phyloP scores from a whole-genome alignment of 1,140 invertebrate species.

The Caerostris darwini region DNA sequence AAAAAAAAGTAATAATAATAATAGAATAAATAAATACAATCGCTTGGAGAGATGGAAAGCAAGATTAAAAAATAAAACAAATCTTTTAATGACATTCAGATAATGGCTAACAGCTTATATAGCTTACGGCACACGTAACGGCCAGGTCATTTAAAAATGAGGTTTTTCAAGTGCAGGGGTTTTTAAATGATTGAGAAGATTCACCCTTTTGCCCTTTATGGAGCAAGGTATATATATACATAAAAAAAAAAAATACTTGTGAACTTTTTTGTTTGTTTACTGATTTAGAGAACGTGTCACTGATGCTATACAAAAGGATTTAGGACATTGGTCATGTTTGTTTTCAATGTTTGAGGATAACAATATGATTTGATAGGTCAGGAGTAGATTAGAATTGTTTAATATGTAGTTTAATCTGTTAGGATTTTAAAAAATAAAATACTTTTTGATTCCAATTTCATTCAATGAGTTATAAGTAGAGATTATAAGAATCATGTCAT shows the following conservation, averaged over 20 bases:
- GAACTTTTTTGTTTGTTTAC: not conserved
- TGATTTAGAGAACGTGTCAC: not conserved
- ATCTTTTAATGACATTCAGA: slow-evolving; percentile 43
- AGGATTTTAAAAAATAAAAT: not conserved
- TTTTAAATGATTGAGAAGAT: not conserved
- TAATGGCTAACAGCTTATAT: not conserved
- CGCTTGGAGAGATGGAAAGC: not conserved
- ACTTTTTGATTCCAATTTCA: not conserved
- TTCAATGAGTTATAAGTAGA: no score
- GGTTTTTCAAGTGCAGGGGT: not conserved
- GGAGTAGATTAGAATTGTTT: no score
- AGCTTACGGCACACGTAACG: slow-evolving; percentile 6
- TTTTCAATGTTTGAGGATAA: not conserved
- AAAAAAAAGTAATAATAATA: not conserved
- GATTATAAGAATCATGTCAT: no score
- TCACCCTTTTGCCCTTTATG: not conserved
- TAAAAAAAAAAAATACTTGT: not conserved
- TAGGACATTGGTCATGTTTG: not conserved
- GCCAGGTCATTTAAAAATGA: not conserved
- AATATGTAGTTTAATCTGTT: no score
- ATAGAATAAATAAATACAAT: not conserved
- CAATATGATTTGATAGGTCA: not conserved
- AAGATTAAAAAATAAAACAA: slow-evolving; percentile 22
- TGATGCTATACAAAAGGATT: not conserved
- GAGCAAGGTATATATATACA: not conserved